A percentile compares a stretch with the other conserved stretches of the same genome.
Conservation (phyloP, 30 jellyfish, hydroid and myxozoan genomes). For the Turritopsis dohrnii region DNA sequence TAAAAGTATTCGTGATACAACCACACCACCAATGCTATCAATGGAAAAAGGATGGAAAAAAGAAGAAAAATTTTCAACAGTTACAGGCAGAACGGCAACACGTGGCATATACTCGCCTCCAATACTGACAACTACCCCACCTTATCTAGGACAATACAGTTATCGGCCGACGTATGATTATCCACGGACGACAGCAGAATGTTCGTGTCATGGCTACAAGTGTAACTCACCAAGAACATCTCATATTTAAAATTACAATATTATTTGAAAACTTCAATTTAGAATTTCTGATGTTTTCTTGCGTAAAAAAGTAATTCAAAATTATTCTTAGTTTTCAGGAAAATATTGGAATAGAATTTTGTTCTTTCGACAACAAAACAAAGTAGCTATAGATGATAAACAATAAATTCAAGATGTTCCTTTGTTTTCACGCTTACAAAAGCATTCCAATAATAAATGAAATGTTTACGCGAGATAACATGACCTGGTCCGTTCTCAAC, state of each 20-base stretch:
- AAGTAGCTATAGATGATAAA: background rate
- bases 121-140: background rate
- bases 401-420: background rate
- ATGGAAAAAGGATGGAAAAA: background rate
- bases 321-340: background rate
- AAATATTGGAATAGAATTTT: background rate
- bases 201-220: background rate
- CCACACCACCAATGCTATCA: conserved; percentile 9
- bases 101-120: conserved; percentile 7
- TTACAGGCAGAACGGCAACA: background rate
- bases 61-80: background rate
- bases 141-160: background rate
- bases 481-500: background rate
- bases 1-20: background rate
- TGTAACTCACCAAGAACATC: background rate
- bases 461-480: background rate
- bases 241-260: background rate
- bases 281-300: background rate
- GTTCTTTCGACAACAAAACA: background rate
- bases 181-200: background rate
- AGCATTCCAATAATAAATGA: background rate
- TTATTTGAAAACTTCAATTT: background rate
- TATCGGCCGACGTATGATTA: background rate
- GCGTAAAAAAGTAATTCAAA: background rate
- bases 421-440: background rate